Conservation (phyloP, 1,140 invertebrate species). For the Carposina sasakii region DNA sequence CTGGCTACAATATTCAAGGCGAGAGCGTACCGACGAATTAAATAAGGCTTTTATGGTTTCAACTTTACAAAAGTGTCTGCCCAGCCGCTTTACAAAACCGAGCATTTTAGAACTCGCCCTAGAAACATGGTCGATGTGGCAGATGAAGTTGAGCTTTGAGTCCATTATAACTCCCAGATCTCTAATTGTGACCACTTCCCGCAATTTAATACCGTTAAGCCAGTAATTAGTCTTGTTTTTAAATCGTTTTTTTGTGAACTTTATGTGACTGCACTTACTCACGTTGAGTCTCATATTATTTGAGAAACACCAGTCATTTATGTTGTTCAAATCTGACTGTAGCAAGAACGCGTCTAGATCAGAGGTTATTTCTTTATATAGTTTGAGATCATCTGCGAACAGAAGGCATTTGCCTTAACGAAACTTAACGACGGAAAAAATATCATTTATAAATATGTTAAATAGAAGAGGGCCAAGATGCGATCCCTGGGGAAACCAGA, state of each 20-base stretch:
- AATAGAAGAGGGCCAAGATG: conserved; percentile 38
- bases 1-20: not conserved
- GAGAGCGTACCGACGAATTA: not conserved
- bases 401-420: conserved; percentile 4
- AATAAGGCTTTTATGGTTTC: not conserved
- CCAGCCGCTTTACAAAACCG: not conserved
- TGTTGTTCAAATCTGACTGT: not conserved
- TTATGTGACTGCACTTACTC: not conserved
- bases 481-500: conserved; percentile 39
- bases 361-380: conserved; percentile 7
- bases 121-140: not conserved
- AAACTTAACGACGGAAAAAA: not conserved
- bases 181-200: not conserved
- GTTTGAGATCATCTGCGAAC: conserved; percentile 16
- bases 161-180: not conserved
- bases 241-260: not conserved
- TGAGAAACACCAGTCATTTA: not conserved
- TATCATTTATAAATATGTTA: conserved; percentile 36
- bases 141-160: not conserved
- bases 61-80: not conserved
- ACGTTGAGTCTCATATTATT: not conserved
- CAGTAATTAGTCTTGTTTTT: not conserved
- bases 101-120: not conserved
- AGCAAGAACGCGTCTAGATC: not conserved
- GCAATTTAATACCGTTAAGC: not conserved